These are phyloP conservation scores for Mormyrus lacerda DNA, from an alignment of 2,113 vertebrate species.

Conservation along the genomic window DNA sequence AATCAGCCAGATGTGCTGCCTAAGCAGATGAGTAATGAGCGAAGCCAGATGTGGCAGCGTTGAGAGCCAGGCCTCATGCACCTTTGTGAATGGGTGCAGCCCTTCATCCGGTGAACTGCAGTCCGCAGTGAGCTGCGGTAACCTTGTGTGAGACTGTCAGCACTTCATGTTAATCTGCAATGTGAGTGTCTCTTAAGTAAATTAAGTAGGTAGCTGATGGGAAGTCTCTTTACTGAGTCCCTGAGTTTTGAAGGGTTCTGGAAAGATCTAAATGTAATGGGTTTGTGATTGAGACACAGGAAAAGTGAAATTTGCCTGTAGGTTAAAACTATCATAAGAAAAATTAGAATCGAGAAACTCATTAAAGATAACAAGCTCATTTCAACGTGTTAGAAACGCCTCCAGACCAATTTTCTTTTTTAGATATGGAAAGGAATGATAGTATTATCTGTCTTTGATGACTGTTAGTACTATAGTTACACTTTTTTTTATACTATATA, in stretches of 20 bases:
- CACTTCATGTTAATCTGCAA: not conserved
- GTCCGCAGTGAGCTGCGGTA: not conserved
- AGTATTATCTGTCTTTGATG: not conserved
- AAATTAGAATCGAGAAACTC: slow-evolving; percentile 52
- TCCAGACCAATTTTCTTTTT: not conserved
- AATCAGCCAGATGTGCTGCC: not conserved
- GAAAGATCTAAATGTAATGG: not conserved
- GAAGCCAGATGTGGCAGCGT: not conserved
- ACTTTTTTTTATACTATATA: not conserved
- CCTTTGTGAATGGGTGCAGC: not conserved
- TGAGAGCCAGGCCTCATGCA: not conserved
- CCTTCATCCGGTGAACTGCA: not conserved
- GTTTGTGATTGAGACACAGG: slow-evolving; percentile 27
- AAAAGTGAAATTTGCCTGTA: slow-evolving; percentile 25
- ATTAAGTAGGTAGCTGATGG: not conserved
- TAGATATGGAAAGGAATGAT: not conserved
- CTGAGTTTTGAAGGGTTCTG: not conserved
- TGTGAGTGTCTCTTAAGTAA: not conserved
- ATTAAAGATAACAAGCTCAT: slow-evolving; percentile 36
- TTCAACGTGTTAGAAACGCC: slow-evolving; percentile 13
- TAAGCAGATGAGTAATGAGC: not conserved
- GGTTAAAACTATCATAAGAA: slow-evolving; percentile 47
- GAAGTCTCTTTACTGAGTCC: not conserved
- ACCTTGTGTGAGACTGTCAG: not conserved
- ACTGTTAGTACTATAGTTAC: not conserved